Evolutionary conservation across 2,888 invertebrate species (phyloP).

Genomic region (Epinotia ramella): DNA sequence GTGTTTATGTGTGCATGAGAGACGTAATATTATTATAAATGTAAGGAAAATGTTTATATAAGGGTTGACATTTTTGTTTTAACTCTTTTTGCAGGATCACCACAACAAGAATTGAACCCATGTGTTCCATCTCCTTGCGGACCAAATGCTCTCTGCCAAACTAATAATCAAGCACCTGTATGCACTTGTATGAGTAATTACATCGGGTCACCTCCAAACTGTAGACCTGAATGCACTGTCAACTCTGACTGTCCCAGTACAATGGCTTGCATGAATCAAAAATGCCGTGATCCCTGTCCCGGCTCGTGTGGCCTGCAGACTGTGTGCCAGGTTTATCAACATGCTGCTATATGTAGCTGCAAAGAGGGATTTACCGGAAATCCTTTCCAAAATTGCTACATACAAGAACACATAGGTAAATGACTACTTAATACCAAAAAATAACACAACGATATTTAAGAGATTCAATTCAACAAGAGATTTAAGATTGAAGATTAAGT

Average conservation of each 20-base stretch:
- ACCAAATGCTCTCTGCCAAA: constrained; percentile 88
- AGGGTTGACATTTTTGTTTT: not conserved
- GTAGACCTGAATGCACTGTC: constrained; percentile 89
- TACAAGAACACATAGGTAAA: constrained; percentile 69
- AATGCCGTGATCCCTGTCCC: constrained; percentile 91
- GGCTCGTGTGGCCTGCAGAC: constrained; percentile 91
- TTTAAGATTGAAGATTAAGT: not conserved
- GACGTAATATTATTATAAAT: too few relatives aligned
- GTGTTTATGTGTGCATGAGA: too few relatives aligned
- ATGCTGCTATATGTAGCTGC: constrained; percentile 92
- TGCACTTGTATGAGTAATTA: constrained; percentile 88
- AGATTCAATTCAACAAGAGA: not conserved
- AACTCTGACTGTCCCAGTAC: constrained; percentile 91
- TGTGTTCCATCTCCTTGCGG: constrained; percentile 91
- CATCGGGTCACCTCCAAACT: constrained; percentile 89
- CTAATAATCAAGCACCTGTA: constrained; percentile 85
- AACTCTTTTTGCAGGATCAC: constrained; percentile 57
- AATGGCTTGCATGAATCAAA: constrained; percentile 91
- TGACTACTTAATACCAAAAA: constrained; percentile 23
- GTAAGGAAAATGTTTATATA: not conserved
- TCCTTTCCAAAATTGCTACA: constrained; percentile 88
- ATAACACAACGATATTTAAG: not conserved
- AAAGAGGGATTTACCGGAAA: constrained; percentile 90
- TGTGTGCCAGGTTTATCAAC: constrained; percentile 90
- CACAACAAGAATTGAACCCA: constrained; percentile 81